Evolutionary conservation across 2,888 invertebrate species (phyloP).

Genomic region (Sceliomorpha sp.): DNA sequence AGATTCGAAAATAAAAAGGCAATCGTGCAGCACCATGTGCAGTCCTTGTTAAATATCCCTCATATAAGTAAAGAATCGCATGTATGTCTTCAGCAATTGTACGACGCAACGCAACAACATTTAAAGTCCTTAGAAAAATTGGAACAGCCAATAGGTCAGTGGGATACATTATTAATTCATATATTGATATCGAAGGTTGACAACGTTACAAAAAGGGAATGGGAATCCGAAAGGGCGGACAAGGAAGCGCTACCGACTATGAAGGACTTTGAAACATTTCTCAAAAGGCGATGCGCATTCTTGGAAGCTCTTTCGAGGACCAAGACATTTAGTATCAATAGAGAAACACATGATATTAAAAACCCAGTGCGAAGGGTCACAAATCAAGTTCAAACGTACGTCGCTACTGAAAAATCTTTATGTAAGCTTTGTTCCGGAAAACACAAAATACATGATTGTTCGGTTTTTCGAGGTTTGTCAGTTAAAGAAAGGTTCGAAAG

Average conservation of each 20-base stretch:
- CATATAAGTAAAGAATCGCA: constrained; percentile 4
- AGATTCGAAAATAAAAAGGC: too few relatives aligned
- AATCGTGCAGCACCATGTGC: too few relatives aligned
- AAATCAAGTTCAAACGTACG: too few relatives aligned
- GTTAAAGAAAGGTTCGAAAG: too few relatives aligned
- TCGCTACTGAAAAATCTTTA: too few relatives aligned
- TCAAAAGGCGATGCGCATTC: constrained; percentile 3
- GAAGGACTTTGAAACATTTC: constrained; percentile 9
- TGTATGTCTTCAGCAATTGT: not conserved
- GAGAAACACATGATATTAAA: too few relatives aligned
- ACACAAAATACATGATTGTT: too few relatives aligned
- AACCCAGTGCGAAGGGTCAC: too few relatives aligned
- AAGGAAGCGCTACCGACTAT: constrained; percentile 6
- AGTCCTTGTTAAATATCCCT: too few relatives aligned
- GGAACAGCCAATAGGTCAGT: constrained; percentile 2
- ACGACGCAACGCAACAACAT: constrained; percentile 7
- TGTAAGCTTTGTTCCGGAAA: too few relatives aligned
- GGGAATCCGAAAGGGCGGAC: constrained; percentile 10
- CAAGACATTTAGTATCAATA: too few relatives aligned
- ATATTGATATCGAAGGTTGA: constrained; percentile 9
- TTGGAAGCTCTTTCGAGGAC: constrained; percentile 4
- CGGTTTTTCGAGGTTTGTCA: too few relatives aligned
- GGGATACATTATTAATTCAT: constrained; percentile 15
- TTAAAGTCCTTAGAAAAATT: not conserved
- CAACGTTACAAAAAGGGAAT: not conserved